A percentile compares a stretch with the other conserved stretches of the same genome.
Conservation (phyloP, 2,888 invertebrate genomes). For the Amblyjoppa proteus region DNA sequence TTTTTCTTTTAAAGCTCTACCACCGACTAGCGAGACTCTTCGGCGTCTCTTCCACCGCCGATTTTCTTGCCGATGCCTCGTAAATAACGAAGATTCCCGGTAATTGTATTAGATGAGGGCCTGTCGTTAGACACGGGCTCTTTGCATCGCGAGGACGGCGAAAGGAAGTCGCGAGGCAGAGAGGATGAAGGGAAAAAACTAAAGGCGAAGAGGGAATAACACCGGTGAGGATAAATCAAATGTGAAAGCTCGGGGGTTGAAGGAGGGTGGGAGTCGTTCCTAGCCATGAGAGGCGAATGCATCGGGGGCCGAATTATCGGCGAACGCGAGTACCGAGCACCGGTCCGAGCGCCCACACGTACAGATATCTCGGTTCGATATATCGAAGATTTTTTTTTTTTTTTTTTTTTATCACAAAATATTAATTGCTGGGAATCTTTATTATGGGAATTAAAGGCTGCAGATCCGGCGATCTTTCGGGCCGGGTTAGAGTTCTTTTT, state of each 20-base stretch:
- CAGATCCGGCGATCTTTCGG: no score
- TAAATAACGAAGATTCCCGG: constrained; percentile 80
- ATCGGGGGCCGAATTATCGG: constrained; percentile 73
- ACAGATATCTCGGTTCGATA: neutral
- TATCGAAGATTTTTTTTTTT: no score
- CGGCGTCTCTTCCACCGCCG: constrained; percentile 64
- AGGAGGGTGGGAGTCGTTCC: constrained; percentile 26
- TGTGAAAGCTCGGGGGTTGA: constrained; percentile 67
- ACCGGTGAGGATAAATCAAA: constrained; percentile 71
- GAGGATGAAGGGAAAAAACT: constrained; percentile 2
- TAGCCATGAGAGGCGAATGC: constrained; percentile 3
- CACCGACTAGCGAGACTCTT: constrained; percentile 16
- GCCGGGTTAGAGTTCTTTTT: no score
- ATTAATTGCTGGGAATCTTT: no score
- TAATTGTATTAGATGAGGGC: constrained; percentile 83
- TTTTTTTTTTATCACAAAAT: no score
- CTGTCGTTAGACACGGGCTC: constrained; percentile 70
- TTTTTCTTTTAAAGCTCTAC: constrained; percentile 48
- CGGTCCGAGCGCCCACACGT: constrained; percentile 56
- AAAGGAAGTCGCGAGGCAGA: constrained; percentile 40
- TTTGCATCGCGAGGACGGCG: constrained; percentile 47
- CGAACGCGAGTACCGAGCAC: constrained; percentile 60
- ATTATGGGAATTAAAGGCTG: no score
- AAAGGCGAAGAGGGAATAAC: constrained; percentile 27
- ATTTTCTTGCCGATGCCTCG: constrained; percentile 73